Evolutionary conservation across 2,113 vertebrate species (phyloP).

Genomic region (Rhinolophus ferrumequinum): DNA sequence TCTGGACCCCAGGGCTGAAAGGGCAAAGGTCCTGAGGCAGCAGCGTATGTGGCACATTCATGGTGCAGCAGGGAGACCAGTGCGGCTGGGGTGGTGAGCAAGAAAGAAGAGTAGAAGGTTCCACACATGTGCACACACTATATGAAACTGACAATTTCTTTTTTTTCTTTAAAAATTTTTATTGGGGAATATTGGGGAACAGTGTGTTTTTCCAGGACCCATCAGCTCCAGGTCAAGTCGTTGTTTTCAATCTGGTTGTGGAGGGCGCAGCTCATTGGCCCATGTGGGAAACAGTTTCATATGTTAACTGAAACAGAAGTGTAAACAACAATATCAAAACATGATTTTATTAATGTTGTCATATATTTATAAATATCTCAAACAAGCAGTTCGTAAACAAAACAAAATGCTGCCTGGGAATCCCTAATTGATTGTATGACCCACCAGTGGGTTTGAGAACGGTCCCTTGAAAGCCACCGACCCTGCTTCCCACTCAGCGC

Average conservation of each 20-base stretch:
- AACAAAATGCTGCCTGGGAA: not conserved
- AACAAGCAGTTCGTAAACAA: not conserved
- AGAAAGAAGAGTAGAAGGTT: rapidly evolving
- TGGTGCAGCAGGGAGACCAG: not conserved
- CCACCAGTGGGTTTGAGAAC: not conserved
- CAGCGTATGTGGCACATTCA: rapidly evolving
- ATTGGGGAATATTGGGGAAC: too few species aligned
- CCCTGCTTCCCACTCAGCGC: not conserved
- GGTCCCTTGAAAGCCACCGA: not conserved
- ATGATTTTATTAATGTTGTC: not conserved
- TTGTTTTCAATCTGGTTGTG: too few species aligned
- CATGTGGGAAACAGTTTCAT: not conserved
- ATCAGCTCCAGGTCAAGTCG: too few species aligned
- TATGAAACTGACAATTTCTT: too few species aligned
- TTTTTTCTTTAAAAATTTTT: too few species aligned
- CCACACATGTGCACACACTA: not conserved
- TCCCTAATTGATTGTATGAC: not conserved
- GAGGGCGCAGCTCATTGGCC: too few species aligned
- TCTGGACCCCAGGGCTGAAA: not conserved
- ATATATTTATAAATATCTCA: not conserved
- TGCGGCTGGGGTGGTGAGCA: not conserved
- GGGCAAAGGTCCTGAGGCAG: not conserved
- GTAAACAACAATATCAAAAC: not conserved
- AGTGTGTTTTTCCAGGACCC: too few species aligned
- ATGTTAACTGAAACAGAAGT: not conserved